These are phyloP conservation scores for Corvus moneduloides DNA, from an alignment of 2,113 vertebrate genomes.

Conservation along the genomic window DNA sequence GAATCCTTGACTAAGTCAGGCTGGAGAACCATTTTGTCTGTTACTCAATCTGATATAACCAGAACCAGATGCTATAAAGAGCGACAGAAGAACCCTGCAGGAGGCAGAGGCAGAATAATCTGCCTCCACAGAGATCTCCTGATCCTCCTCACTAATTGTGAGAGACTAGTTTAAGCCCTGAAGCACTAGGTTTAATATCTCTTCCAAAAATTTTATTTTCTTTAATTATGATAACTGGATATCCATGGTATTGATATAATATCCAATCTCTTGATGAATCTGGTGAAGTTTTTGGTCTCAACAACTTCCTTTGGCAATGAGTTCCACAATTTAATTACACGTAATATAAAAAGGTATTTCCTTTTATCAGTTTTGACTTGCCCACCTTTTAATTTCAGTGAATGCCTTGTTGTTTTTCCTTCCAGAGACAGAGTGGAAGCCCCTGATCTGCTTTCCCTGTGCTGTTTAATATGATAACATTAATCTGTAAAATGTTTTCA, in stretches of 20 bases:
- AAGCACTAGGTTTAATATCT: conserved; percentile 22
- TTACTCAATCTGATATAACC: neutral
- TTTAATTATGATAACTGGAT: conserved; percentile 61
- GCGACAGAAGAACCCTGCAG: neutral
- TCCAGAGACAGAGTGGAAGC: conserved; percentile 1
- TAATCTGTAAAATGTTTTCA: conserved; percentile 3
- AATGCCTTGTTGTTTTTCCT: conserved; percentile 28
- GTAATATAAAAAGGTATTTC: conserved; percentile 63
- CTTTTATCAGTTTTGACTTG: conserved; percentile 63
- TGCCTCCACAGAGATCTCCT: conserved; percentile 7
- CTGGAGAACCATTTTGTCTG: neutral
- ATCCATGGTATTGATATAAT: conserved; percentile 57
- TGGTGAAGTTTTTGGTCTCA: conserved; percentile 43
- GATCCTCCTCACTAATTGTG: conserved; percentile 40
- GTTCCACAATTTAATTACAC: conserved; percentile 42
- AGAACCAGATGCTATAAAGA: neutral
- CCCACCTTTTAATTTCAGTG: conserved; percentile 38
- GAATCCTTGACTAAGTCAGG: neutral
- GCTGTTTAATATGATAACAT: neutral
- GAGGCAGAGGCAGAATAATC: conserved; percentile 4
- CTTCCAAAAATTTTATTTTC: conserved; percentile 51
- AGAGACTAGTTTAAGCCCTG: conserved; percentile 37
- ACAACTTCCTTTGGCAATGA: conserved; percentile 58
- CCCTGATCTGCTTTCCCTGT: neutral
- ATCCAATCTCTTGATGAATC: conserved; percentile 48